Base-by-base conservation (phyloP, 2,113 vertebrate genomes). In the Thamnaconus septentrionalis region DNA sequence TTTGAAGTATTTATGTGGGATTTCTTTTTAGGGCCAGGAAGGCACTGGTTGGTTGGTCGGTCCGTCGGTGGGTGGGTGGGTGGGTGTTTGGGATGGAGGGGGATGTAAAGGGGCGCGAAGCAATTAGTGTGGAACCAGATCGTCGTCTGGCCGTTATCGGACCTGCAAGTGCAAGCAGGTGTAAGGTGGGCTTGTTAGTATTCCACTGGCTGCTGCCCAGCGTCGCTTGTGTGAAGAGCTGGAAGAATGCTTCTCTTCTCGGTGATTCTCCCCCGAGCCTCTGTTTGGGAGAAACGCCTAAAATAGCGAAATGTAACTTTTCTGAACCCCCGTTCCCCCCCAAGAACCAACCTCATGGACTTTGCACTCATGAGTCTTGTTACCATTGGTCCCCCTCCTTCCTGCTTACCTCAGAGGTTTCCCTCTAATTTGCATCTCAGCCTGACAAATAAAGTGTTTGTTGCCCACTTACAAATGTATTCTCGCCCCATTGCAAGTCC, bases 161-260 rank as follows among this genome's bases (percentile, higher is more conserved):
- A 84, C 73, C 80, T 76, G 78, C 51, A 74, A 75, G 72, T 67
- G 73, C 79, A 71, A 69, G 74, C 87, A 86, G 80, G 85, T 89
- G 77, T 71, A 82, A 87, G 85, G 85, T 88, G 85, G 81, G 72
- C 82, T 88, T 69, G 59, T 90, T 88, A 78, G 81, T 86, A 87
- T 87, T 86, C 86, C 6, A 47, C 39, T 45, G 75, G 64, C 65
- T 31, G n/a, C 12, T 31, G 6, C 57, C 8, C 64, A 48, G 43
- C 59, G 39, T 79, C 59, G 75, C 71, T n/a, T 57, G 31, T 82
- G 67, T 88, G 59, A 31, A 31, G 18, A 31, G 18, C 18, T 31
- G 18, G 18, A 31, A 31, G 18, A 31, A 31, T 31, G 18, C 18
- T 31, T 31, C 18, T 31, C 18, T 31, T 31, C 18, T 31, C 18